Percentiles rank a stretch among this genome's conserved stretches.
Conservation (phyloP, 2,797 vertebrate genomes). For the Neostethus bicornis region DNA sequence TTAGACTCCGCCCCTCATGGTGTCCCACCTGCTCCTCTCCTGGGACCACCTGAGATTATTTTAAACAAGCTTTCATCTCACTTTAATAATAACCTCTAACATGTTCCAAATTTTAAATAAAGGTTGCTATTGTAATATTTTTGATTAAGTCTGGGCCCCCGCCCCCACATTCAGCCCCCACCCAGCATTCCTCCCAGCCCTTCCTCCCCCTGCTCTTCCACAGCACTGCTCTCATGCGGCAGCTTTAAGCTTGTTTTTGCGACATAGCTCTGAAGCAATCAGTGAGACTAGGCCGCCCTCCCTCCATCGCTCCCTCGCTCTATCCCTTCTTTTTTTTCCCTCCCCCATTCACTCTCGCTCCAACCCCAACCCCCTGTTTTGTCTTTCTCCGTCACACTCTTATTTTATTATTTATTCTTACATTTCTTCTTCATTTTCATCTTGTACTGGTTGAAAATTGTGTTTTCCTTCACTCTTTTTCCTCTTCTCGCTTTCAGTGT, state of each 20-base stretch:
- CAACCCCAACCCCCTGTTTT: slow-evolving; percentile 57
- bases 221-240: slow-evolving; percentile 74
- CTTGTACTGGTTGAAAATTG: slow-evolving; percentile 17
- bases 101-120: slow-evolving; percentile 53
- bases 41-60: too few species aligned
- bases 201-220: slow-evolving; percentile 58
- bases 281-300: slow-evolving; percentile 72
- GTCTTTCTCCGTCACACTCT: slow-evolving; percentile 54
- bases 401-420: background rate
- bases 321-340: background rate
- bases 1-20: too few species aligned
- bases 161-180: slow-evolving; percentile 1
- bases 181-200: slow-evolving; percentile 6
- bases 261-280: slow-evolving; percentile 78
- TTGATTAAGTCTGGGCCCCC: slow-evolving; percentile 37
- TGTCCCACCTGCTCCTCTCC: too few species aligned
- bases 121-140: slow-evolving; percentile 50
- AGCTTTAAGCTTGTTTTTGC: slow-evolving; percentile 80
- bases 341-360: slow-evolving; percentile 33
- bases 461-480: slow-evolving; percentile 17
- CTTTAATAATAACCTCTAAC: slow-evolving; percentile 59
- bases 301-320: background rate
- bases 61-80: slow-evolving; percentile 22
- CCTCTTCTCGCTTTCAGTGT: slow-evolving; percentile 58
- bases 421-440: slow-evolving; percentile 50